A percentile compares a stretch with the other conserved stretches of the same genome.
Evolutionary conservation across 92 coral and sea anemone species (phyloP).

Genomic region (Phenganax stokvisi): DNA sequence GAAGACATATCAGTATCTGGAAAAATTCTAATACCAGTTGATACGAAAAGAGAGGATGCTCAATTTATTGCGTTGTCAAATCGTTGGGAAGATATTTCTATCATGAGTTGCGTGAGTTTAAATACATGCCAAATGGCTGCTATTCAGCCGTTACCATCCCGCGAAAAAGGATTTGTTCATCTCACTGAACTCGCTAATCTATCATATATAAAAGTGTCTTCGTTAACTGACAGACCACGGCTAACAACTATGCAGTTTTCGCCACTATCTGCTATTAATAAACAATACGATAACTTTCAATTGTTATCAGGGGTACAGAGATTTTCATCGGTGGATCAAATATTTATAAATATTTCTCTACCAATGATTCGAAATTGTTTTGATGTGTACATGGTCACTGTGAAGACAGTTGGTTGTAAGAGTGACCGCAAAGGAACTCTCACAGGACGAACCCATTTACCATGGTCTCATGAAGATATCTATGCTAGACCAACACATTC

Average conservation of each 20-base stretch:
- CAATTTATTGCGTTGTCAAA: conserved; percentile 24
- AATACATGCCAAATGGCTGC: neutral
- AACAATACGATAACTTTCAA: conserved; percentile 2
- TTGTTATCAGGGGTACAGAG: conserved; percentile 19
- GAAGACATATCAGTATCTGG: conserved; percentile 1
- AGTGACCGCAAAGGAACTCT: conserved; percentile 45
- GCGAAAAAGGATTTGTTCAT: neutral
- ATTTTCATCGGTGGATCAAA: neutral
- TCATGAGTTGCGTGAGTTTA: conserved; percentile 8
- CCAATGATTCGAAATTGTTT: conserved; percentile 66
- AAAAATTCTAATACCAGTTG: conserved; percentile 22
- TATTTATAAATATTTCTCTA: conserved; percentile 64
- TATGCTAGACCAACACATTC: conserved; percentile 48
- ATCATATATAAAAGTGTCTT: conserved; percentile 15
- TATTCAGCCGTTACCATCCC: conserved; percentile 15
- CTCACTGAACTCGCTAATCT: conserved; percentile 8
- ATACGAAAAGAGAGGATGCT: neutral
- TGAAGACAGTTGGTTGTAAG: conserved; percentile 58
- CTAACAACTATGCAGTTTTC: conserved; percentile 18
- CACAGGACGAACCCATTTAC: conserved; percentile 67
- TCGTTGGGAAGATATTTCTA: neutral
- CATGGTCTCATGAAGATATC: conserved; percentile 87
- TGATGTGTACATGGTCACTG: conserved; percentile 68
- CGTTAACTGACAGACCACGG: neutral
- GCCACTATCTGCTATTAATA: conserved; percentile 1